Conservation (phyloP, 2,113 vertebrate species). For the Pomatostomus ruficeps region DNA sequence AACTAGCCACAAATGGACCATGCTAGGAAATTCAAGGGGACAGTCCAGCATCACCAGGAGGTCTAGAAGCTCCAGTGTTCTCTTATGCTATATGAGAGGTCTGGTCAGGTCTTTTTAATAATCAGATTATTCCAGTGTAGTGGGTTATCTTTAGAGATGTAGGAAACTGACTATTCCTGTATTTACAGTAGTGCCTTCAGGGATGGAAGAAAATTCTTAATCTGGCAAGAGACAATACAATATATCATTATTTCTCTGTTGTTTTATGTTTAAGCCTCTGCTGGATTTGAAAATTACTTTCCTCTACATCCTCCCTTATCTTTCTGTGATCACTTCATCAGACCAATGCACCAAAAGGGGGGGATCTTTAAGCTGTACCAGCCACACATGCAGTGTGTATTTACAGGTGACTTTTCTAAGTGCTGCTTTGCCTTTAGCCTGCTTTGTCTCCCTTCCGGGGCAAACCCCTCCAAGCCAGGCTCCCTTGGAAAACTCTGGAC, state of each 20-base stretch:
- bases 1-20: neutral
- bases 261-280: neutral
- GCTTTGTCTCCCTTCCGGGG: neutral
- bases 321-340: neutral
- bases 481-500: neutral
- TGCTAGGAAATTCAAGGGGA: neutral
- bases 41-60: neutral
- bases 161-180: neutral
- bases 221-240: neutral
- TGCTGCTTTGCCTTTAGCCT: neutral
- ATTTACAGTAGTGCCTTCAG: neutral
- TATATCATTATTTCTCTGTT: constrained; percentile 8
- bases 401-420: neutral
- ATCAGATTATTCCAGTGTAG: neutral
- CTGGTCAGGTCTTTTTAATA: neutral
- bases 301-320: neutral
- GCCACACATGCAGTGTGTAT: neutral
- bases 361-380: neutral
- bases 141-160: neutral
- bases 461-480: neutral
- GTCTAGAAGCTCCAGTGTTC: neutral
- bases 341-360: neutral
- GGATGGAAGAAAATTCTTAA: neutral
- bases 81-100: neutral
- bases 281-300: neutral